Conservation (phyloP, 2,113 vertebrate species). For the Isichthys henryi region DNA sequence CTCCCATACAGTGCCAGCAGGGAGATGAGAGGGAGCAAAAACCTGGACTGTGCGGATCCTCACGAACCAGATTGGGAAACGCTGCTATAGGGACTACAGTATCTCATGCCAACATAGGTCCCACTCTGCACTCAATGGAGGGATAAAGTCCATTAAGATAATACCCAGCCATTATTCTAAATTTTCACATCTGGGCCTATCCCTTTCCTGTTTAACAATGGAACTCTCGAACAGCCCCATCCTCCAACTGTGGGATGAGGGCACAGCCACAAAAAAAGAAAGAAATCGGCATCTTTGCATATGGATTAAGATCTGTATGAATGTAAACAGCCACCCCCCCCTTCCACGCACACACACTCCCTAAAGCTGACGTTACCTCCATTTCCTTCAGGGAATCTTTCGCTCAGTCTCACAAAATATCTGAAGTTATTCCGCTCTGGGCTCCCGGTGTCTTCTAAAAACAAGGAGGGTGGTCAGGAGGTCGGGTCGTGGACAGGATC, state of each 20-base stretch:
- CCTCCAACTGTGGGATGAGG: not conserved
- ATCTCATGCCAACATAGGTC: not conserved
- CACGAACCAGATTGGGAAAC: not conserved
- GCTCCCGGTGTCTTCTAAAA: not conserved
- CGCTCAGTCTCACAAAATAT: not conserved
- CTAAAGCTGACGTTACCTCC: not conserved
- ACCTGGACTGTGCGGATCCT: not conserved
- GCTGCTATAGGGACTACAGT: not conserved
- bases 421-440: not conserved
- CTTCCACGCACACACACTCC: not conserved
- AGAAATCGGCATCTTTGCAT: constrained; percentile 23
- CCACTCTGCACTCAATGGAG: not conserved
- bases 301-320: constrained; percentile 30
- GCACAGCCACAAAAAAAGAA: not conserved
- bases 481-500: constrained; percentile 6
- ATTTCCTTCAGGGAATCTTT: not conserved
- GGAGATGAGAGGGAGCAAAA: not conserved
- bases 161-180: constrained; percentile 30
- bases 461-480: not conserved
- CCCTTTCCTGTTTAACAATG: constrained; percentile 30
- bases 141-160: constrained; percentile 27
- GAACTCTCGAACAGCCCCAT: not conserved
- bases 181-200: constrained; percentile 29
- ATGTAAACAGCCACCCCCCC: not conserved
- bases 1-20: not conserved